Conservation (phyloP, 1,140 invertebrate genomes). For the Zaprionus taronus region DNA sequence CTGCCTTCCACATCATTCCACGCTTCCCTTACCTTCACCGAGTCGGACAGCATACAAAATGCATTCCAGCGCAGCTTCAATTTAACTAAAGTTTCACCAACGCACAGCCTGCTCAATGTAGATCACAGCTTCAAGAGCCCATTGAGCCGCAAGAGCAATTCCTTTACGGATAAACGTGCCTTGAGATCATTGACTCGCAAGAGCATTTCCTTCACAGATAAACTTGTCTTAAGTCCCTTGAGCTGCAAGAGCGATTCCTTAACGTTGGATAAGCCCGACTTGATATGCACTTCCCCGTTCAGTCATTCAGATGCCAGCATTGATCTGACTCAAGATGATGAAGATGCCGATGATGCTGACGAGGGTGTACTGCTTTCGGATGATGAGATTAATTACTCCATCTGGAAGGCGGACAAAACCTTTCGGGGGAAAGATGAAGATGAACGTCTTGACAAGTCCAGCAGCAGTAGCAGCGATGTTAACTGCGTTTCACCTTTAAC, state of each 20-base stretch:
- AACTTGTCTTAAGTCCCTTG: neutral
- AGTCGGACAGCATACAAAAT: slow-evolving; percentile 32
- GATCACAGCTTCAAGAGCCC: slow-evolving; percentile 56
- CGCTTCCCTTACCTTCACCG: slow-evolving; percentile 28
- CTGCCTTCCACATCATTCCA: slow-evolving; percentile 10
- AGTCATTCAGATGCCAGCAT: slow-evolving; percentile 52
- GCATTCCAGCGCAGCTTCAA: slow-evolving; percentile 43
- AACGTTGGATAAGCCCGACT: slow-evolving; percentile 7
- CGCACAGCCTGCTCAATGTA: neutral
- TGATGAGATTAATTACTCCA: slow-evolving; percentile 83
- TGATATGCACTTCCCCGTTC: neutral
- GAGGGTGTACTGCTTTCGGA: slow-evolving; percentile 70
- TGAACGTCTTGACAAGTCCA: neutral
- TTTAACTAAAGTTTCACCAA: slow-evolving; percentile 18
- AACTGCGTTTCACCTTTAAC: slow-evolving; percentile 2
- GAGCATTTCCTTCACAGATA: neutral
- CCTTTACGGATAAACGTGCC: slow-evolving; percentile 16
- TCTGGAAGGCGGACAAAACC: slow-evolving; percentile 74
- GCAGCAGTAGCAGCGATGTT: slow-evolving; percentile 5
- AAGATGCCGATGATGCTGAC: slow-evolving; percentile 10
- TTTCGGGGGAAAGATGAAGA: neutral
- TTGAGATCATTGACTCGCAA: slow-evolving; percentile 14
- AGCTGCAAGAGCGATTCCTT: slow-evolving; percentile 29
- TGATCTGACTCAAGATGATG: slow-evolving; percentile 61
- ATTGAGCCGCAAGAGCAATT: slow-evolving; percentile 29